These are phyloP conservation scores for Hedychridium roseum DNA, from an alignment of 2,888 invertebrate species.

Conservation along the genomic window DNA sequence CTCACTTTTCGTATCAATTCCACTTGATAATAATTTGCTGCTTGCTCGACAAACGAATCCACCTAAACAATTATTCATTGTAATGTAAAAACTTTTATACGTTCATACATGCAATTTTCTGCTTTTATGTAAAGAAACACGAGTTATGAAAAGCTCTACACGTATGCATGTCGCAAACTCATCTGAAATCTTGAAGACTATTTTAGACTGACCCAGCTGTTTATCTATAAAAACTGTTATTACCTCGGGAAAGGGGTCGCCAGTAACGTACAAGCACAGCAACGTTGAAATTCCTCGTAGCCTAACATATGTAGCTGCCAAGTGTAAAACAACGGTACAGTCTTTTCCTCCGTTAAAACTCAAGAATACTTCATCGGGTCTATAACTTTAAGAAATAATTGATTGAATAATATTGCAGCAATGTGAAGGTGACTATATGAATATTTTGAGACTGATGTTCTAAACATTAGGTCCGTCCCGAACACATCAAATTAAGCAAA, in stretches of 20 bases:
- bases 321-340: constrained; percentile 89
- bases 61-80: constrained; percentile 59
- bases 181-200: too few species aligned
- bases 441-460: too few species aligned
- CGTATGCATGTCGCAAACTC: too few species aligned
- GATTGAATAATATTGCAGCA: too few species aligned
- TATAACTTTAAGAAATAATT: constrained; percentile 66
- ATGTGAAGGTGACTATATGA: too few species aligned
- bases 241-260: constrained; percentile 83
- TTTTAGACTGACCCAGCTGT: too few species aligned
- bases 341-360: constrained; percentile 99
- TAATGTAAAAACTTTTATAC: too few species aligned
- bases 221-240: too few species aligned
- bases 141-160: too few species aligned
- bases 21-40: constrained; percentile 77
- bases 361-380: constrained; percentile 81
- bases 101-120: neutral
- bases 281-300: constrained; percentile 65
- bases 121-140: constrained; percentile 51
- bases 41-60: constrained; percentile 81
- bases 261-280: constrained; percentile 82
- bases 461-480: too few species aligned
- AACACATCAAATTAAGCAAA: too few species aligned
- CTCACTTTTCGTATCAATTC: constrained; percentile 74
- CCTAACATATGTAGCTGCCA: constrained; percentile 67